Evolutionary conservation across 2,797 vertebrate species (phyloP).

Genomic region (Anolis apletophallus): DNA sequence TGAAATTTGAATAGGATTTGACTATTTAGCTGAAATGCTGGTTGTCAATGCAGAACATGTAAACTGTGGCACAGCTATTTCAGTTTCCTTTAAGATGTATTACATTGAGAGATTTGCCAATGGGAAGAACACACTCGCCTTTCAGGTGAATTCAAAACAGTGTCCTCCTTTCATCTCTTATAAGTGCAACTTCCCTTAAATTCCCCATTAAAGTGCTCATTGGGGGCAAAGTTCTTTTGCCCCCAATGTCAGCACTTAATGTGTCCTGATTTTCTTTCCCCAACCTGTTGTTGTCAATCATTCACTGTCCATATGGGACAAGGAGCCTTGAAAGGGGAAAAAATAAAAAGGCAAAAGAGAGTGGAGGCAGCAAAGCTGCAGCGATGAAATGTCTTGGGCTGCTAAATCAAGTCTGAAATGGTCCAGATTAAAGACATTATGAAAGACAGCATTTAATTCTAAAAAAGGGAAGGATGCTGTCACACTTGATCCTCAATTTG

Average conservation of each 20-base stretch:
- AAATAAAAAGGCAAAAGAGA: background rate
- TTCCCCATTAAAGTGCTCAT: background rate
- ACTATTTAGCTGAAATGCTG: background rate
- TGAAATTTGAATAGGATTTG: background rate
- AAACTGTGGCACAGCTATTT: conserved; percentile 16
- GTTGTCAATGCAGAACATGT: background rate
- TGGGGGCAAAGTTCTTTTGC: background rate
- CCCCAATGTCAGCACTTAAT: conserved; percentile 64
- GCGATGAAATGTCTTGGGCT: conserved; percentile 31
- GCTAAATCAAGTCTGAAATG: conserved; percentile 28
- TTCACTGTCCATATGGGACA: conserved; percentile 16
- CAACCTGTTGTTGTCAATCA: conserved; percentile 72
- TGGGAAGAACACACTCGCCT: background rate
- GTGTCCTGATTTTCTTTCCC: conserved; percentile 56
- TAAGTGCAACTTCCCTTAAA: conserved; percentile 35
- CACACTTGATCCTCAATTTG: conserved; percentile 32
- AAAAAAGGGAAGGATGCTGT: conserved; percentile 19
- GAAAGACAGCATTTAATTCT: conserved; percentile 43
- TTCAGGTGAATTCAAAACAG: conserved; percentile 40
- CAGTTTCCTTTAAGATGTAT: conserved; percentile 17
- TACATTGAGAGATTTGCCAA: background rate
- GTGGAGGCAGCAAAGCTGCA: conserved; percentile 15
- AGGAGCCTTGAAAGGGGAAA: conserved; percentile 15
- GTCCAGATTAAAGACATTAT: conserved; percentile 23
- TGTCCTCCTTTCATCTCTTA: conserved; percentile 21